Conservation (phyloP, 1,140 invertebrate species). For the Musca vetustissima region DNA sequence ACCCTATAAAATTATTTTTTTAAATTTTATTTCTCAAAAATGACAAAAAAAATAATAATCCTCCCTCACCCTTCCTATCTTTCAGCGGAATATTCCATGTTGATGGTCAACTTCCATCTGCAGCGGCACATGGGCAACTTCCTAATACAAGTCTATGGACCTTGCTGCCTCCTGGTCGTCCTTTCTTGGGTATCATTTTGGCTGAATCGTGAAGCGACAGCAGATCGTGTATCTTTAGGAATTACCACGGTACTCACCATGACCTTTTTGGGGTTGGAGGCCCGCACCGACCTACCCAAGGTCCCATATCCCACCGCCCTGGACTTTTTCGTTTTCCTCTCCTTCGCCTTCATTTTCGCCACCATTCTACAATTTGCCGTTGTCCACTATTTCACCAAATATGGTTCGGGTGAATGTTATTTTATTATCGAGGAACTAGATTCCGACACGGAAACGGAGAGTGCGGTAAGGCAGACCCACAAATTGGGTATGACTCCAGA, state of each 20-base stretch:
- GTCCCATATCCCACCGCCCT: constrained; percentile 85
- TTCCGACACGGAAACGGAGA: constrained; percentile 62
- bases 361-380: constrained; percentile 86
- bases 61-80: constrained; percentile 28
- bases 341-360: constrained; percentile 84
- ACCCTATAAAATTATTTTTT: too few relatives aligned
- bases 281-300: constrained; percentile 81
- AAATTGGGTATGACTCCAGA: constrained; percentile 35
- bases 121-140: constrained; percentile 86
- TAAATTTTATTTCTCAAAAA: too few relatives aligned
- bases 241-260: constrained; percentile 87
- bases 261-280: constrained; percentile 85
- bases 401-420: constrained; percentile 83
- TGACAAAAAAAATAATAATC: too few relatives aligned
- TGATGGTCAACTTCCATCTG: constrained; percentile 80
- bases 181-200: constrained; percentile 91
- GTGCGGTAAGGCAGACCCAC: constrained; percentile 53
- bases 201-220: constrained; percentile 86
- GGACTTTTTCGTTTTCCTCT: constrained; percentile 85
- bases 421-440: constrained; percentile 67
- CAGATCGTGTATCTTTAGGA: constrained; percentile 81
- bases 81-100: constrained; percentile 74
- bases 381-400: constrained; percentile 88
- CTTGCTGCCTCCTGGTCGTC: constrained; percentile 80
- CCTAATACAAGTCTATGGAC: constrained; percentile 85